Evolutionary conservation across 2,797 vertebrate genomes (phyloP).

Genomic region (Avahi laniger): DNA sequence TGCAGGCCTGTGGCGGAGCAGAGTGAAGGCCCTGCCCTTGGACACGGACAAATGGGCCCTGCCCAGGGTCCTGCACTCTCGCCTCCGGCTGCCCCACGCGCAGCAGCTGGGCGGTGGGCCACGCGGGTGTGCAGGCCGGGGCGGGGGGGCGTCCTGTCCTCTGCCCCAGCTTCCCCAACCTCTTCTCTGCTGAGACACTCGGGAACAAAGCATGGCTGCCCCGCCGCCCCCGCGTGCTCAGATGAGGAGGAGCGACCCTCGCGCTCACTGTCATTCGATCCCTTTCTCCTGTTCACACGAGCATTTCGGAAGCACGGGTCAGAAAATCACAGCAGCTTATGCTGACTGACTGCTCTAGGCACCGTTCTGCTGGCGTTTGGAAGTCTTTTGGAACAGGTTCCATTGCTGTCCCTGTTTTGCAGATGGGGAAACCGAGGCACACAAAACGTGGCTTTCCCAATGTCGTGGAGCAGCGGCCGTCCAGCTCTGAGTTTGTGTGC

Average conservation of each 20-base stretch:
- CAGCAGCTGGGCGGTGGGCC: neutral
- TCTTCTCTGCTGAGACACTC: too few species aligned
- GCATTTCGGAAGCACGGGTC: neutral
- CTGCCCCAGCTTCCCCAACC: neutral
- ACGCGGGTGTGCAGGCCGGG: neutral
- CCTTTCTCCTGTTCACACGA: too few species aligned
- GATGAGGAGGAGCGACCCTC: rapidly evolving
- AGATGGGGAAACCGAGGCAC: neutral
- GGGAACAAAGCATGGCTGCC: neutral
- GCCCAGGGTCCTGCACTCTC: too few species aligned
- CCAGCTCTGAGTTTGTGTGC: rapidly evolving
- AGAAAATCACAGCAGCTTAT: rapidly evolving
- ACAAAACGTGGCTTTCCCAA: rapidly evolving
- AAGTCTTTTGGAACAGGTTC: too few species aligned
- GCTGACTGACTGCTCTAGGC: rapidly evolving
- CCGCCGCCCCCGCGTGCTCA: neutral
- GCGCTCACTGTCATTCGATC: rapidly evolving
- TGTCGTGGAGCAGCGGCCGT: rapidly evolving
- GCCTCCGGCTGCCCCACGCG: neutral
- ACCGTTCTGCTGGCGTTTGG: rapidly evolving
- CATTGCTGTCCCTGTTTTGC: rapidly evolving
- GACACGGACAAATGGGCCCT: neutral
- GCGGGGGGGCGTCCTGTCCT: neutral
- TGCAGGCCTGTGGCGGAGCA: too few species aligned
- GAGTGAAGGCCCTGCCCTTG: neutral